Evolutionary conservation across 2,888 invertebrate species (phyloP), one percentile per base, ranked within the genome.

Genomic region (Spialia ferax): DNA sequence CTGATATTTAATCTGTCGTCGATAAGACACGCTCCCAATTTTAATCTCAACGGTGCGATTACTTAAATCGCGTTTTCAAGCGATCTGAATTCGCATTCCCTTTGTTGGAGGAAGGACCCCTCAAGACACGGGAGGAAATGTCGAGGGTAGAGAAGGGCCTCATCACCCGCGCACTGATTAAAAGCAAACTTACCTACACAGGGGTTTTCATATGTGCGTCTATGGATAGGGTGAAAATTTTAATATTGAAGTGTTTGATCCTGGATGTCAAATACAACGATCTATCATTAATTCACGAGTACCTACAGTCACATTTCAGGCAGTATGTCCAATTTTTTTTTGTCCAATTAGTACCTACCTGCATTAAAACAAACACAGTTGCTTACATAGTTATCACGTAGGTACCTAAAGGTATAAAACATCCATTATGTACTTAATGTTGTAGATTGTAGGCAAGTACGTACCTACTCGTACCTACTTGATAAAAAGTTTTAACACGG

Each of bases 161-260:
- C 88, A 90, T 89, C 91, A 87, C 79, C 81, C 81, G 79, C 80
- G 85, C 86, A 84, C 91, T 91, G 93, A 93, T 93, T 93, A 92
- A 88, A 91, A 89, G 88, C 85, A 91, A 91, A 90, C 88, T 84
- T 78, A 81, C 80, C 79, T 82, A 82, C 82, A 80, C 78, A 80
- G 81, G 74, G 84, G 85, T 80, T 79, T 81, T 78, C 80, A 78
- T 80, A 77, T 23, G 64, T 77, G 77, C 77, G 77, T 73, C 72
- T 50, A 70, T 70, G 69, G 64, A 76, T 77, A 80, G 70, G 71
- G 68, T 68, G 66, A 65, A 68, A 63, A 66, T 68, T 38, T 65
- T 52, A 54, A 67, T 66, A 66, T 55, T 7, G 42, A 11, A 29
- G 23, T 15, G 38, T 59, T 65, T 50, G 26, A 42, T 54, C 26